These are phyloP conservation scores for Styela clava DNA, from an alignment of 23 tunicate species.

Conservation along the genomic window DNA sequence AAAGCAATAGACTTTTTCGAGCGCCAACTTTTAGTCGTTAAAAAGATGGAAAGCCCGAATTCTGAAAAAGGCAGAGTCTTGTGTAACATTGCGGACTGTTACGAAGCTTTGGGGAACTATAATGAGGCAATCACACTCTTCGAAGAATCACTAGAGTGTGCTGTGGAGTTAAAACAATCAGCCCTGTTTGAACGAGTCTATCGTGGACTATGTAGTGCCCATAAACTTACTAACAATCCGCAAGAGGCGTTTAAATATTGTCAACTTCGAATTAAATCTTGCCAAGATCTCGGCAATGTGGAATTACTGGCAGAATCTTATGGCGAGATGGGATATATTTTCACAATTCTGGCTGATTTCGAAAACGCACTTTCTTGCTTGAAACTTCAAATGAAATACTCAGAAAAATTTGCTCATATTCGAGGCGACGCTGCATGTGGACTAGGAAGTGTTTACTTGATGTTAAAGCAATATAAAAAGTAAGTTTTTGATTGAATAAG, in stretches of 20 bases:
- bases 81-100: conserved; percentile 57
- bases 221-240: conserved; percentile 13
- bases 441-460: conserved; percentile 52
- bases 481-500: not conserved
- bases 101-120: conserved; percentile 44
- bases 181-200: conserved; percentile 35
- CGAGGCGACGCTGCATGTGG: conserved; percentile 77
- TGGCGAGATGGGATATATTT: conserved; percentile 60
- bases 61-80: conserved; percentile 37
- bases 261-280: conserved; percentile 25
- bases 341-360: conserved; percentile 20
- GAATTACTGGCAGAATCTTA: conserved; percentile 36
- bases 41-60: not conserved
- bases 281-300: conserved; percentile 16
- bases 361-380: conserved; percentile 44
- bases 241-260: conserved; percentile 27
- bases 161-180: conserved; percentile 25
- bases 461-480: conserved; percentile 43
- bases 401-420: conserved; percentile 15
- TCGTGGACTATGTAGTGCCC: conserved; percentile 30
- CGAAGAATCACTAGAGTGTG: conserved; percentile 21
- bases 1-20: conserved; percentile 41
- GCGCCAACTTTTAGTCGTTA: conserved; percentile 32
- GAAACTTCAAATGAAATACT: conserved; percentile 53
- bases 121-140: conserved; percentile 21